These are phyloP conservation scores for Macrotis lagotis DNA, from an alignment of 2,113 vertebrate genomes.

Conservation along the genomic window DNA sequence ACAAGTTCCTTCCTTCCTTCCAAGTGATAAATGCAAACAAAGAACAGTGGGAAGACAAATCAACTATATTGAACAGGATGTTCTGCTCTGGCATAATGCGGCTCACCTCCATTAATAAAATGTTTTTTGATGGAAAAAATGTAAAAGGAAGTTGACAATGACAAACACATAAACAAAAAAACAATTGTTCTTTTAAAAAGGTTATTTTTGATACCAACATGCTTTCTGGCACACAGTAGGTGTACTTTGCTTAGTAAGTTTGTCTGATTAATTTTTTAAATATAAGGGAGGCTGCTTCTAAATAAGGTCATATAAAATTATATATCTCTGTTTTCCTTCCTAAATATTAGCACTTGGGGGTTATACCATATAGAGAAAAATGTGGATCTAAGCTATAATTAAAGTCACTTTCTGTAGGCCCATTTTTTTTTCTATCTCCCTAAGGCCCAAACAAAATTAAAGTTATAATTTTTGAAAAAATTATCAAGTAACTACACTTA, in stretches of 20 bases:
- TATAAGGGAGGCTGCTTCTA: not conserved
- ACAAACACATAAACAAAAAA: conserved; percentile 19
- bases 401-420: conserved; percentile 16
- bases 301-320: conserved; percentile 3
- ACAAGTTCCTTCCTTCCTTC: conserved; percentile 28
- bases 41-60: conserved; percentile 38
- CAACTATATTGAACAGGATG: conserved; percentile 26
- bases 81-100: not conserved
- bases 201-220: conserved; percentile 2
- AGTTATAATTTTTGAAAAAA: conserved; percentile 16
- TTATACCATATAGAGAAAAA: conserved; percentile 17
- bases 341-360: conserved; percentile 21
- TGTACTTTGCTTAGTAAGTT: not conserved
- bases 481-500: conserved; percentile 7
- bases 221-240: not conserved
- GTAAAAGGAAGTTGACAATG: conserved; percentile 13
- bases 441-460: not conserved
- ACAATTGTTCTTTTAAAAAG: conserved; percentile 12
- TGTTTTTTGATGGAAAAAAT: conserved; percentile 16
- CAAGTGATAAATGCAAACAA: conserved; percentile 45
- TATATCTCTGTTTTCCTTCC: not conserved
- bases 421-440: not conserved
- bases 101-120: conserved; percentile 17
- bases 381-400: conserved; percentile 31
- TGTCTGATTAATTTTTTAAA: not conserved